Base-by-base conservation (phyloP, 2,797 vertebrate genomes). In the Hydrocynus forskahlii region DNA sequence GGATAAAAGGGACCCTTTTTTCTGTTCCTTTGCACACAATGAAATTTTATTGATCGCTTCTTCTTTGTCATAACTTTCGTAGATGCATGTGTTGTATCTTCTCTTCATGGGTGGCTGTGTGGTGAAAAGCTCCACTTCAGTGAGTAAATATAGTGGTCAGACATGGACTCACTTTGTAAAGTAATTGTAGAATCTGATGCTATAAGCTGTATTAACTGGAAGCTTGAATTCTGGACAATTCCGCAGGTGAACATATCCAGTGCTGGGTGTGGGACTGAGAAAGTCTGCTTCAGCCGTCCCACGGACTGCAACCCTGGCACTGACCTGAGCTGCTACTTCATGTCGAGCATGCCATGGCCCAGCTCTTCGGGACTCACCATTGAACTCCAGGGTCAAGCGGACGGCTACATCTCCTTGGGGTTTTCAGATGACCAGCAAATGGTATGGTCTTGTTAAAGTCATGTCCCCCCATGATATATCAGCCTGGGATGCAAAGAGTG, bases 391-490 rank as follows among this genome's bases (percentile, higher is more conserved):
- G 93, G 94, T 0, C 38, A 74, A 3, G 88, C 91, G 1, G 16
- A 78, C 1, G 95, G 95, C 69, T 96, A 95, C 75, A 54, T 95
- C 9, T 48, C 94, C 1, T 90, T 94, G 84, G 95, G 95, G 43
- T 95, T 95, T 78, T 96, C 95, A 45, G 90, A 94, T 86, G 95
- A 95, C 86, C 83, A 78, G 29, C 2, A 0, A 0, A 95, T 96
- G 95, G 95, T 96, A 90, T 88, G 60, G 25, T 4, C 25, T 5
- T 13, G 10, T 29, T 17, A 38, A 64, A 64, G 14, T 1, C 14
- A 2, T 64, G 62, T 35, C 1, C 13, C 17, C 17, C 4, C 35
- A 19, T 17, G 0, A 0, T 14, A 7, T 5, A 62, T 21, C 55
- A 57, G 55, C 7, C n/a, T 13, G 1, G 3, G 13, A 14, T 52